phyloP scores from a whole-genome alignment of 2,113 vertebrate genomes.

The Agelaius tricolor region DNA sequence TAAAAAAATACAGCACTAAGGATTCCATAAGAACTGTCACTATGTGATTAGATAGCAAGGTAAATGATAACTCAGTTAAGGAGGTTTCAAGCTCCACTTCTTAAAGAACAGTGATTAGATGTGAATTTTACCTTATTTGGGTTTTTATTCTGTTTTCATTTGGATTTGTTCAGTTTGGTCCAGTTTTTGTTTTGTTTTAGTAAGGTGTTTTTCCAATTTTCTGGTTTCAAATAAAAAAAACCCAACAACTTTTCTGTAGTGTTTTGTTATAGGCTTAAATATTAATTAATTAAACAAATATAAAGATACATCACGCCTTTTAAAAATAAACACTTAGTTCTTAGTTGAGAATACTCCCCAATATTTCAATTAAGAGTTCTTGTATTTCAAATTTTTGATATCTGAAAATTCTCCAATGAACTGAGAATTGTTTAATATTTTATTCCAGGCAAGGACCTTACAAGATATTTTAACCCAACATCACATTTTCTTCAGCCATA shows the following conservation, averaged over 20 bases:
- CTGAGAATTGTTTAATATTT: background rate
- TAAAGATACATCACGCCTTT: background rate
- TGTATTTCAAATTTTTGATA: background rate
- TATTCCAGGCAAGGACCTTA: background rate
- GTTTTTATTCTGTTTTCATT: background rate
- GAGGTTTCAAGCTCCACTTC: background rate
- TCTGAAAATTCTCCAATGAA: background rate
- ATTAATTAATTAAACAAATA: background rate
- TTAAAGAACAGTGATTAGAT: background rate
- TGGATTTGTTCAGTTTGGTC: rapidly evolving
- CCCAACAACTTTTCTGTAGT: background rate
- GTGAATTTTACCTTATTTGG: background rate
- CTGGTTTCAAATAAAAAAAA: background rate
- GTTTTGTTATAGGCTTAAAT: background rate
- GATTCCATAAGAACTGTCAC: background rate
- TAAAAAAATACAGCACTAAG: background rate
- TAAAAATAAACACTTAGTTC: background rate
- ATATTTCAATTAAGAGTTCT: background rate
- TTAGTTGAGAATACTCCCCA: background rate
- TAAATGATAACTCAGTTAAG: background rate
- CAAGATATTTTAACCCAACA: background rate
- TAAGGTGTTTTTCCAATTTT: background rate
- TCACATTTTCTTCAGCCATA: background rate
- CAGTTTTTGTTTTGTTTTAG: background rate
- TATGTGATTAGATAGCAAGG: background rate